Percentiles rank a stretch among this genome's conserved stretches.
Evolutionary conservation across 2,113 vertebrate genomes (phyloP).

Genomic region (Elaphurus davidianus): DNA sequence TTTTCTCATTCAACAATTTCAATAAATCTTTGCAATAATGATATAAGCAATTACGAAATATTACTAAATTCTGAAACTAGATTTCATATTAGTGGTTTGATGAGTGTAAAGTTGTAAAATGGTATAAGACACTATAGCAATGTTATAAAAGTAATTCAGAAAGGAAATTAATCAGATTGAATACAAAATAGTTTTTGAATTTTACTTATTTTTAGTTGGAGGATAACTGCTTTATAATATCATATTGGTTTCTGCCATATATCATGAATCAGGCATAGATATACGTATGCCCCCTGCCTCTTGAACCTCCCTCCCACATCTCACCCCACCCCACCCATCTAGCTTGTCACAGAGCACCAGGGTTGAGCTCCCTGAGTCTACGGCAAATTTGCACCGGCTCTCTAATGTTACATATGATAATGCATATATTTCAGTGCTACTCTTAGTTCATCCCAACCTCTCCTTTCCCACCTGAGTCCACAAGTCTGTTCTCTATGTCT

Average conservation of each 20-base stretch:
- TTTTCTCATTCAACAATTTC: not conserved
- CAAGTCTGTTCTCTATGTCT: not conserved
- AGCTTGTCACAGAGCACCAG: not conserved
- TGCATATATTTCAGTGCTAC: not conserved
- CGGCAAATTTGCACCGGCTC: not conserved
- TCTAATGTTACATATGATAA: not conserved
- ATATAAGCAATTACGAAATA: not conserved
- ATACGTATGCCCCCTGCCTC: not conserved
- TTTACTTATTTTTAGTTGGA: not conserved
- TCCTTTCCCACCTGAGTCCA: not conserved
- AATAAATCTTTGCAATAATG: not conserved
- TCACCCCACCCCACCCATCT: not conserved
- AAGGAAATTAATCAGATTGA: not conserved
- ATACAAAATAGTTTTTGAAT: not conserved
- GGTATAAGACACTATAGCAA: not conserved
- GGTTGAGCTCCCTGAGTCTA: not conserved
- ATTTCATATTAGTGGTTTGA: not conserved
- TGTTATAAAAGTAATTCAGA: not conserved
- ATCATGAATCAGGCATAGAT: not conserved
- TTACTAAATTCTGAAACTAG: not conserved
- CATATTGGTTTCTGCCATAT: not conserved
- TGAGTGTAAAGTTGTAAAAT: not conserved
- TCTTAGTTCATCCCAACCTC: not conserved
- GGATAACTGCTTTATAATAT: not conserved
- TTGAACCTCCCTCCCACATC: not conserved